A percentile compares a stretch with the other conserved stretches of the same genome.
Evolutionary conservation across 37 sponge, comb jelly and placozoan species (phyloP).

Genomic region (Theonella swinhoei): DNA sequence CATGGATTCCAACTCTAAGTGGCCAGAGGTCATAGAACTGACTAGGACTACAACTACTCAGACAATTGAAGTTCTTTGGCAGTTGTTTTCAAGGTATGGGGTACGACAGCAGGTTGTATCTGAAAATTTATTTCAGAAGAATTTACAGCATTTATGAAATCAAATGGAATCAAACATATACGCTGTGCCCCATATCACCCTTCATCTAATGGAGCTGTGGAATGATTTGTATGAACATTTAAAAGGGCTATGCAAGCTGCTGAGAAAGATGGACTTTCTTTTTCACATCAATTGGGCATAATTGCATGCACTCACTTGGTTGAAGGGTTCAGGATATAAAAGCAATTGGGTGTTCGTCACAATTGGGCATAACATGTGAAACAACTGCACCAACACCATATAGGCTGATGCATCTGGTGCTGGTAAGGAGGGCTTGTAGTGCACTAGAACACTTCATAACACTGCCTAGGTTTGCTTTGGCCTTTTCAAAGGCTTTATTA

Average conservation of each 20-base stretch:
- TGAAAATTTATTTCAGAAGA: constrained; percentile 42
- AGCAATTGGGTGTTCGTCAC: constrained; percentile 13
- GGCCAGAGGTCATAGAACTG: constrained; percentile 22
- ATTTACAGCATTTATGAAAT: constrained; percentile 3
- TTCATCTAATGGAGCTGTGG: constrained; percentile 9
- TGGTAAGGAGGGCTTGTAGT: constrained; percentile 24
- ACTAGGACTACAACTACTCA: constrained; percentile 9
- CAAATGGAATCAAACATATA: constrained; percentile 43
- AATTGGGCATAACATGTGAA: background rate
- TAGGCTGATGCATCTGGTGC: too few species aligned
- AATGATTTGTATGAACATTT: constrained; percentile 23
- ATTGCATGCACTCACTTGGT: background rate
- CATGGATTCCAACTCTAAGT: constrained; percentile 48
- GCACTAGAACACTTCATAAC: constrained; percentile 6
- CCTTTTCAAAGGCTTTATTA: background rate
- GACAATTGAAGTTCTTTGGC: constrained; percentile 8
- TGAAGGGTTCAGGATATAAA: constrained; percentile 10
- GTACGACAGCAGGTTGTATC: constrained; percentile 29
- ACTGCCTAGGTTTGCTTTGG: background rate
- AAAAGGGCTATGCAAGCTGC: constrained; percentile 12
- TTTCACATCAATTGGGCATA: background rate
- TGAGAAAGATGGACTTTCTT: background rate
- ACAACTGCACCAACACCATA: too few species aligned
- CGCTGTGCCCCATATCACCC: constrained; percentile 32
- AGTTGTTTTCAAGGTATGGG: constrained; percentile 21